Percentiles rank a stretch among this genome's conserved stretches.
phyloP scores from a whole-genome alignment of 2,888 invertebrate genomes.

The Ophonus ardosiacus region DNA sequence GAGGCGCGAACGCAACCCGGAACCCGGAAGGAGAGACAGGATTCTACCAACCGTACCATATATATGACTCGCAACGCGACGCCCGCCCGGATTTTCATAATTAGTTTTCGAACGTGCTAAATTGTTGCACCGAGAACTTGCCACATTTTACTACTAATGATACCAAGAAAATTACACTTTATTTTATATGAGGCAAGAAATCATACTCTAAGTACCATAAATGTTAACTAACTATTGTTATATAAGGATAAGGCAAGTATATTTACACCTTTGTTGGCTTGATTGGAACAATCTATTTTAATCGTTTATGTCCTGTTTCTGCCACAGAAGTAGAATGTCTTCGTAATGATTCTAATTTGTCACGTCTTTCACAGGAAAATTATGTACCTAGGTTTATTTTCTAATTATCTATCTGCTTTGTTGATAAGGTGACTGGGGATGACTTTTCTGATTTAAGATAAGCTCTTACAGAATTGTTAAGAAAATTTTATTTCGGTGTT shows the following conservation, averaged over 20 bases:
- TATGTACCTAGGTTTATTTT: no score
- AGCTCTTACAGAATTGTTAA: no score
- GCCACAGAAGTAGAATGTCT: no score
- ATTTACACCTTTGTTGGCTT: no score
- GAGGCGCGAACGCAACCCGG: conserved; percentile 45
- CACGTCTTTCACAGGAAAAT: no score
- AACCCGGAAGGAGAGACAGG: conserved; percentile 19
- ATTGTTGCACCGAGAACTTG: conserved; percentile 8
- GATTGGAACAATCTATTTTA: no score
- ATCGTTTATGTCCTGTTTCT: no score
- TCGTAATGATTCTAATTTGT: no score
- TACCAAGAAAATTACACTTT: not conserved
- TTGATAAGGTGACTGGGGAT: no score
- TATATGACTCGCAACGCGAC: not conserved
- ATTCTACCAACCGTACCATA: not conserved
- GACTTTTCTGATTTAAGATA: no score
- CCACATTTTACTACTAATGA: not conserved
- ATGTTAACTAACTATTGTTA: not conserved
- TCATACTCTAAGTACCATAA: not conserved
- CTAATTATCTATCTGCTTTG: no score
- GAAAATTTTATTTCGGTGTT: no score
- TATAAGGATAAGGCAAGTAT: not conserved
- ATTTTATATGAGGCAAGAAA: not conserved
- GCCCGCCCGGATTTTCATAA: conserved; percentile 30
- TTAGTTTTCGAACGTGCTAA: conserved; percentile 49